Conservation (phyloP, 1,140 invertebrate species). For the Stegodyphus dumicola region DNA sequence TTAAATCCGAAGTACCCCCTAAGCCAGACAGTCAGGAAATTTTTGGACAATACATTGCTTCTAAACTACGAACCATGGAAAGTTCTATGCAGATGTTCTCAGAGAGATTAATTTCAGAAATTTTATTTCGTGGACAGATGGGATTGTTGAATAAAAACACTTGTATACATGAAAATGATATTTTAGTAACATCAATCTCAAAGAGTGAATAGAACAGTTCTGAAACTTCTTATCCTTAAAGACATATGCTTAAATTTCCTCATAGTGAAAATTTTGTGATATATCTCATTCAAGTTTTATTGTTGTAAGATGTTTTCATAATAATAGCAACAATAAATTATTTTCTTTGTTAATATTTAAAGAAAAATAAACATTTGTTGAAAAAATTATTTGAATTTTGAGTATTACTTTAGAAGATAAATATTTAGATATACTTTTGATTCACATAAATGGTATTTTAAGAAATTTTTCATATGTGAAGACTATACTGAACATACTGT, state of each 20-base stretch:
- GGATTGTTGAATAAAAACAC: conserved; percentile 10
- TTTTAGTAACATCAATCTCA: background rate
- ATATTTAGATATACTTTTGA: too few relatives aligned
- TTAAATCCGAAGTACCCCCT: background rate
- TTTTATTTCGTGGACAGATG: conserved; percentile 36
- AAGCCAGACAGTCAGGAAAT: background rate
- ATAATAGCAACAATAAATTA: too few relatives aligned
- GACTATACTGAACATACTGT: too few relatives aligned
- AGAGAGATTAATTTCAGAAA: conserved; percentile 42
- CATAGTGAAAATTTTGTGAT: conserved; percentile 1
- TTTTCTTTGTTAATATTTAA: too few relatives aligned
- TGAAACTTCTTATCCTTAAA: background rate
- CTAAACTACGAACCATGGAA: conserved; percentile 28
- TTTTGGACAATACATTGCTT: conserved; percentile 36
- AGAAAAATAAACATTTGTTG: too few relatives aligned
- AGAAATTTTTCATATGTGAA: too few relatives aligned
- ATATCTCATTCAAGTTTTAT: background rate
- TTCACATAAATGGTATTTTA: too few relatives aligned
- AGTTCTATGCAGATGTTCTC: conserved; percentile 11
- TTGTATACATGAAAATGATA: background rate
- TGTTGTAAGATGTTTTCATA: too few relatives aligned
- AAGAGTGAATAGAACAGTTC: too few relatives aligned
- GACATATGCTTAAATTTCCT: background rate
- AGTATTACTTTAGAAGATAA: too few relatives aligned
- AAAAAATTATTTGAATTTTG: too few relatives aligned